Evolutionary conservation across 2,113 vertebrate species (phyloP), one percentile per base, ranked within the genome.

Genomic region (Lycaon pictus): DNA sequence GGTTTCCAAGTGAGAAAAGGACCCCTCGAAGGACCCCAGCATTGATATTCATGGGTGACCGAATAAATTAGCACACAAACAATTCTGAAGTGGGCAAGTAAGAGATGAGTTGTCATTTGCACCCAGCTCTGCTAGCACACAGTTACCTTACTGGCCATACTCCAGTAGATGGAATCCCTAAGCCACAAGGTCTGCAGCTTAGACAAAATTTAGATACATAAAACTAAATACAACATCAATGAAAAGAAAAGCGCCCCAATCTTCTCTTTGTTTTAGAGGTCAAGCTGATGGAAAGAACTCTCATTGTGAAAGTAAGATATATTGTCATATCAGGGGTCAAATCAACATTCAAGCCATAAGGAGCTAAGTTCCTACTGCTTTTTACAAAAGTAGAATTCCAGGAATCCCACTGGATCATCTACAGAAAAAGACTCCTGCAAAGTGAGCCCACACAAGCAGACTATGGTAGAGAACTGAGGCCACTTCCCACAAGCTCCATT

Each of bases 381-480:
- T 35, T 43, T 65, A 32, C 6, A n/a, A 84, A 71, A 71, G 58
- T 16, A 72, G 19, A 7, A 29, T 22, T 53, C 62, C 17, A 35
- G 29, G 29, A 13, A 12, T 77, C 56, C n/a, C 67, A 32, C 27
- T 8, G 48, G 62, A 27, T 56, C 56, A 10, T 35, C n/a, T 32
- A 25, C 8, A 65, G 35, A 48, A 84, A 23, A 7, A 13, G 23
- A 88, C 48, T 65, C 19, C 48, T 23, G 16, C 35, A 82, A 27
- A 25, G 12, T 51, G 23, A 11, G 43, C 15, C 10, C 27, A 37
- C 56, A 15, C 6, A 23, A 27, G 63, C 27, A 25, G 29, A 8
- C 35, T 53, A 1, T 27, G 43, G 17, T 0, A 3, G 0, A n/a
- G 23, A 51, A 48, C 8, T 0, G 15, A 69, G 69, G 35, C 6